Evolutionary conservation across 2,113 vertebrate species (phyloP).

Genomic region (Corythornis vintsioides): DNA sequence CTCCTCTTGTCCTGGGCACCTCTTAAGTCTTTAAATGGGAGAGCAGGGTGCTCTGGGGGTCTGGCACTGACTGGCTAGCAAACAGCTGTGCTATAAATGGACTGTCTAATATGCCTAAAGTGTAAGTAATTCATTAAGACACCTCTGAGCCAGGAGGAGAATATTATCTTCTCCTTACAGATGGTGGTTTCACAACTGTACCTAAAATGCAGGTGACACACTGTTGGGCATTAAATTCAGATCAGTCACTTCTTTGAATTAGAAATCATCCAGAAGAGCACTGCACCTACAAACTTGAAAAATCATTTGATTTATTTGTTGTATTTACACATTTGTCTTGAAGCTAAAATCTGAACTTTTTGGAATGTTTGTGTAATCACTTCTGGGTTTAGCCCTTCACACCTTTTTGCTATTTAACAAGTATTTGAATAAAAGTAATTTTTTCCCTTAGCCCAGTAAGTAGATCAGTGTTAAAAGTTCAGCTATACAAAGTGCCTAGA

Average conservation of each 20-base stretch:
- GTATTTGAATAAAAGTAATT: not conserved
- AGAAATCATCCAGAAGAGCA: slow-evolving; percentile 25
- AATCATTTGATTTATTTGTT: slow-evolving; percentile 53
- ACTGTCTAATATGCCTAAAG: not conserved
- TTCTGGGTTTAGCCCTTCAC: slow-evolving; percentile 40
- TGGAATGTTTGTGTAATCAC: not conserved
- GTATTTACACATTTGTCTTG: slow-evolving; percentile 34
- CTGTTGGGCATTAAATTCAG: not conserved
- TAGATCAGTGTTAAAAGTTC: not conserved
- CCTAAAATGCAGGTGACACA: not conserved
- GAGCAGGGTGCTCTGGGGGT: not conserved
- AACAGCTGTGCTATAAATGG: not conserved
- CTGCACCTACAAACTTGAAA: slow-evolving; percentile 11
- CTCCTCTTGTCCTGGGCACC: not conserved
- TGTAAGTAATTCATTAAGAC: not conserved
- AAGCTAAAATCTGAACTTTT: not conserved
- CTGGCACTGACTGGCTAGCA: not conserved
- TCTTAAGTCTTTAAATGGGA: fast-evolving
- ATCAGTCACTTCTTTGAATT: not conserved
- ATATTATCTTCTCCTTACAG: not conserved
- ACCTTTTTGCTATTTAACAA: slow-evolving; percentile 43
- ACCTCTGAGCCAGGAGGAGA: not conserved
- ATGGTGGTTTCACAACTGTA: not conserved
- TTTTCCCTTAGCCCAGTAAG: not conserved
- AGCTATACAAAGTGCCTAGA: slow-evolving; percentile 33